Base-by-base conservation (phyloP, 2,888 invertebrate genomes). In the Digitonthophagus gazella region DNA sequence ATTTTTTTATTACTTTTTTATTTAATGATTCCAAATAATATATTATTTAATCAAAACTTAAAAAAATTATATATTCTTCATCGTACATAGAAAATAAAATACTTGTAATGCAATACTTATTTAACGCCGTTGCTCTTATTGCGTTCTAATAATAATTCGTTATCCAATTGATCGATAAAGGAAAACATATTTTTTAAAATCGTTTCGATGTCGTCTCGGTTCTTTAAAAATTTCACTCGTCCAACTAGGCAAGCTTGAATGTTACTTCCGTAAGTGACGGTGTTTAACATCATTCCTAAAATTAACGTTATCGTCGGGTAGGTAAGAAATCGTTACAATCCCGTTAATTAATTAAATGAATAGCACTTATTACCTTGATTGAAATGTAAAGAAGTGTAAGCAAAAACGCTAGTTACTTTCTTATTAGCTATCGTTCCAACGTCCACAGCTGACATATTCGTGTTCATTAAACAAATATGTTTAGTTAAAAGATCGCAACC, bases 171-270 rank as follows among this genome's bases (percentile, higher is more conserved):
- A 15, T 55, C 56, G 15, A 69, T 65, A 55, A 65, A 66, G 57
- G 18, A 22, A 2, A 69, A 69, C 55, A 65, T 65, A 14, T 69
- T 69, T 15, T 69, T 22, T 5, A 69, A 61, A 14, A 69, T 66
- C 1, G 58, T 19, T 15, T 69, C 58, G 20, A 69, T 55, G 2
- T 69, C 68, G 8, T 61, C 61, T 15, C 63, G 14, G 28, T 55
- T 61, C n/a, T 63, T 20, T 2, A 69, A 58, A 14, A 69, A 69
- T 54, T 65, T 22, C 20, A 54, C 22, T 6, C 66, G 56, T 20
- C 61, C 65, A 19, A 65, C 61, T 2, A 69, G 28, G 16, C 55
- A 19, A 15, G 65, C 20, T 63, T 69, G 68, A 14, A 69, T 44
- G 5, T 65, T 28, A 5, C 54, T 65, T 5, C 65, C 58, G 20